A percentile compares a stretch with the other conserved stretches of the same genome.
phyloP scores from a whole-genome alignment of 2,113 vertebrate genomes.

The Neolamprologus ventralis region DNA sequence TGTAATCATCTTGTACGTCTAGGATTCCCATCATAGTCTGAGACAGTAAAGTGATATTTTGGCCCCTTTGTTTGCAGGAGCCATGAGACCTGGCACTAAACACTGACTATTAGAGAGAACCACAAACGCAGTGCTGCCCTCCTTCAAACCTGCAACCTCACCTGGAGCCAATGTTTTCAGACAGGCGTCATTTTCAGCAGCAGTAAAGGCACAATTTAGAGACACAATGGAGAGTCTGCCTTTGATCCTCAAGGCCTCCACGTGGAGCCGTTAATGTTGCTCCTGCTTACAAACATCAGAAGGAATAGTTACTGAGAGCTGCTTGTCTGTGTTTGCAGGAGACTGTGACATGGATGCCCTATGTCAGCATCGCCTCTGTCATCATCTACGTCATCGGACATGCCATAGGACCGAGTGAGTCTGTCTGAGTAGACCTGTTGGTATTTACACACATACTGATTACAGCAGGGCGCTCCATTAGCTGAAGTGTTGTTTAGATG shows the following conservation, averaged over 20 bases:
- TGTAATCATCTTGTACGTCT: neutral
- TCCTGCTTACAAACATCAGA: neutral
- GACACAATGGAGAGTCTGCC: neutral
- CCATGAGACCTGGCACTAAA: neutral
- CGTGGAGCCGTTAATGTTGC: neutral
- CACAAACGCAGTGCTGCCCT: rapidly evolving
- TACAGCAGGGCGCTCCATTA: constrained; percentile 29
- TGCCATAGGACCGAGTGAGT: constrained; percentile 87
- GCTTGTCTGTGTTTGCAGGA: constrained; percentile 50
- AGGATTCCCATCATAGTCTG: neutral
- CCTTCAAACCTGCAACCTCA: neutral
- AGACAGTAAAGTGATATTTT: neutral
- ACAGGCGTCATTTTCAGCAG: neutral
- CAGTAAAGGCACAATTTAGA: neutral
- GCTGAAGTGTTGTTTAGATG: constrained; percentile 47
- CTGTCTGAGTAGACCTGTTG: neutral
- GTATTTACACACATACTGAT: constrained; percentile 22
- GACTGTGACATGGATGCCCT: constrained; percentile 79
- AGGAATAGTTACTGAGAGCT: neutral
- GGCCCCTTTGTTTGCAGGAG: neutral
- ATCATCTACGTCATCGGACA: constrained; percentile 85
- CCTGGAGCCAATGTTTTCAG: neutral
- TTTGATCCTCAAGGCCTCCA: neutral
- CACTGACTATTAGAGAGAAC: neutral
- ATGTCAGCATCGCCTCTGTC: constrained; percentile 82